Evolutionary conservation across 2,888 invertebrate species (phyloP), one percentile per base, ranked within the genome.

Genomic region (Archips xylosteana): DNA sequence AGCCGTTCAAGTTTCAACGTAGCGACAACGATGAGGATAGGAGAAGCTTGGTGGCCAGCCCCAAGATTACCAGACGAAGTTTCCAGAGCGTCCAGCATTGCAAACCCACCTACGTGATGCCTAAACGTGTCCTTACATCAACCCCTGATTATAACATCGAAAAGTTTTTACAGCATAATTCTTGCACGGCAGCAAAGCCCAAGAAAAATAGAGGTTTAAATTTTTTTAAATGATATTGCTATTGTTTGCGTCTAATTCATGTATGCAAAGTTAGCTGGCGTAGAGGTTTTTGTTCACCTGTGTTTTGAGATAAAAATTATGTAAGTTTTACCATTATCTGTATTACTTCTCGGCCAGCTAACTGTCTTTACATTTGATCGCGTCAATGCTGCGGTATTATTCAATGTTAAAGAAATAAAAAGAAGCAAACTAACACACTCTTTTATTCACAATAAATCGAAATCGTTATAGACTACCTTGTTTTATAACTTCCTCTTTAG

Each of bases 1-100:
- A 76, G 12, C 69, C 74, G 6, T 74, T 63, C 39, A 78, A 76
- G 36, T 8, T 54, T 8, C 69, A 77, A 0, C 77, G 65, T 15
- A 63, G 74, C 39, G 72, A 51, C 34, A 76, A 78, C 59, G 66
- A 62, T 36, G 79, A 83, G 23, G 81, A 81, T 3, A 79, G 80
- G 23, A 32, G 32, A 32, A 32, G 57, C 4, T 0, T 57, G 4
- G 23, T 57, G 4, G 32, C 57, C 57, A 57, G 57, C 32, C 32
- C 57, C 12, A 57, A 12, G 12, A 32, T 57, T 3, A 12, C 42
- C 60, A 60, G 34, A 13, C 4, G 47, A 64, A 13, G 23, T 49
- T 49, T 39, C 15, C 10, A 61, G 47, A 15, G 8, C 10, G 39
- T 23, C 10, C 60, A 64, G 13, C 45, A 57, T 12, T 10, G 39